Conservation (phyloP, 2,888 invertebrate genomes). For the Eledona agricola region DNA sequence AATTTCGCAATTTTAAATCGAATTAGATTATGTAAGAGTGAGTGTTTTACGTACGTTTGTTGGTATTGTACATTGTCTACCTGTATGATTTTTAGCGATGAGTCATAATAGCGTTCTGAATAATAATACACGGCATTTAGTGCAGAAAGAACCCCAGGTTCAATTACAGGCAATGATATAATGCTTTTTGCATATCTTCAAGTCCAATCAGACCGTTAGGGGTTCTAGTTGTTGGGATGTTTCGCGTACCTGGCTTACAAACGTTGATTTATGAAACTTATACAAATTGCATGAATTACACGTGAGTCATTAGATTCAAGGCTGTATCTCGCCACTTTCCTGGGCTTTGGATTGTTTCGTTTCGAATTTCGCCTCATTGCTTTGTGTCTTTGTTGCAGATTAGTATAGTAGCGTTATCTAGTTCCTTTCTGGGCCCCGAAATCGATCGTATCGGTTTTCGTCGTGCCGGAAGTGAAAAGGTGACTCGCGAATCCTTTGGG, state of each 20-base stretch:
- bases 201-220: too few relatives aligned
- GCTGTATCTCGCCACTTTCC: conserved; percentile 11
- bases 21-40: too few relatives aligned
- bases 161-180: too few relatives aligned
- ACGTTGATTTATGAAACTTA: conserved; percentile 7
- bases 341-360: conserved; percentile 7
- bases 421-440: background rate
- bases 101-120: too few relatives aligned
- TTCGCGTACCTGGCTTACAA: too few relatives aligned
- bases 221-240: too few relatives aligned
- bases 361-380: conserved; percentile 20
- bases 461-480: conserved; percentile 4
- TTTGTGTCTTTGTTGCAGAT: conserved; percentile 13
- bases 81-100: too few relatives aligned
- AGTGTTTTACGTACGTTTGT: too few relatives aligned
- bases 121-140: too few relatives aligned
- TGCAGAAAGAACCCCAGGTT: too few relatives aligned
- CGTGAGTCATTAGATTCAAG: conserved; percentile 28
- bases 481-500: conserved; percentile 12
- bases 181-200: too few relatives aligned
- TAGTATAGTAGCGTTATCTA: conserved; percentile 9
- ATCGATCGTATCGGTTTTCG: conserved; percentile 10
- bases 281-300: conserved; percentile 27
- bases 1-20: background rate
- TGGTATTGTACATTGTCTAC: too few relatives aligned